Percentiles rank a stretch among this genome's conserved stretches.
Conservation (phyloP, 2,888 invertebrate species). For the Ypsolopha sequella region DNA sequence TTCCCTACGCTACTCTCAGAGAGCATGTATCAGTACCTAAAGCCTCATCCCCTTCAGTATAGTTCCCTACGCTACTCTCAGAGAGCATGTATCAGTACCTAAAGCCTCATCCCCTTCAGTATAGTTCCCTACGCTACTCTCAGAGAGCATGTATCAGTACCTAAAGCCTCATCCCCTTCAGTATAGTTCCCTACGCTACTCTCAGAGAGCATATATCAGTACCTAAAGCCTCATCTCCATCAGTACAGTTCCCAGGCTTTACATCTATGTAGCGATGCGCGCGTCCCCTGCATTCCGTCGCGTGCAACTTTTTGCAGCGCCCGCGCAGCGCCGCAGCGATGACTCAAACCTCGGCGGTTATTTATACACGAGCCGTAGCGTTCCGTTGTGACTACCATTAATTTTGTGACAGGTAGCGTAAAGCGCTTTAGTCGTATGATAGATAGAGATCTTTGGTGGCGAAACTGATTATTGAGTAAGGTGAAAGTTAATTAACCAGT, state of each 20-base stretch:
- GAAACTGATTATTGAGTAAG: too few species aligned
- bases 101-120: too few species aligned
- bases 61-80: too few species aligned
- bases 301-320: slow-evolving; percentile 40
- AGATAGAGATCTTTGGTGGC: too few species aligned
- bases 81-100: too few species aligned
- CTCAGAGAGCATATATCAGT: not conserved
- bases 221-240: not conserved
- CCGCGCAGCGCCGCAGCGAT: slow-evolving; percentile 19
- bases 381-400: not conserved
- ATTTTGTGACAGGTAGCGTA: not conserved
- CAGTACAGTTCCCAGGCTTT: slow-evolving; percentile 2
- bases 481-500: too few species aligned
- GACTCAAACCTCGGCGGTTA: slow-evolving; percentile 28
- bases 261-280: slow-evolving; percentile 3
- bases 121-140: too few species aligned
- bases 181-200: too few species aligned
- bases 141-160: not conserved
- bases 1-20: too few species aligned
- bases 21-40: too few species aligned
- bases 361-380: not conserved
- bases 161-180: not conserved
- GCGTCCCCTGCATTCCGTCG: slow-evolving; percentile 29
- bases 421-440: too few species aligned
- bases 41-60: too few species aligned